A percentile compares a stretch with the other conserved stretches of the same genome.
These are phyloP conservation scores for Temnothorax unifasciatus DNA, from an alignment of 2,888 invertebrate species.

Conservation along the genomic window DNA sequence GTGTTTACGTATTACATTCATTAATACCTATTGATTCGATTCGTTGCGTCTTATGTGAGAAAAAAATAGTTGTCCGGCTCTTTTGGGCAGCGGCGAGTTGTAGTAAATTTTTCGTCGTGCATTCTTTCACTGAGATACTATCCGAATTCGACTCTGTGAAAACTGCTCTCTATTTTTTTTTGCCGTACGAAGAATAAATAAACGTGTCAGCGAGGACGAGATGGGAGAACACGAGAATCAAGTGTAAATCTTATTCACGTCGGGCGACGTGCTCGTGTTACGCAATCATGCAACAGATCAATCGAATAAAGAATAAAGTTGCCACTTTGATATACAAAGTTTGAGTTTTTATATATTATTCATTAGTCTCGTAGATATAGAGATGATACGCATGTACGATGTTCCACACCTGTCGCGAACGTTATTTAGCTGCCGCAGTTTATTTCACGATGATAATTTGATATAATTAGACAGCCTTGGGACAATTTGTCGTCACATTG, in stretches of 20 bases:
- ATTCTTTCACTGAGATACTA: conserved; percentile 58
- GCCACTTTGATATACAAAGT: conserved; percentile 75
- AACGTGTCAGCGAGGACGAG: conserved; percentile 57
- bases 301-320: conserved; percentile 80
- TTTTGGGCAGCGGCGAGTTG: conserved; percentile 56
- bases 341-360: conserved; percentile 66
- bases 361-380: conserved; percentile 41
- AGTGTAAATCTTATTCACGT: conserved; percentile 64
- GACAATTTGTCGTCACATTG: background rate
- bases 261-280: conserved; percentile 69
- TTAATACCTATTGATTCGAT: conserved; percentile 30
- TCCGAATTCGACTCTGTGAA: conserved; percentile 44
- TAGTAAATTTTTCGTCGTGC: conserved; percentile 41
- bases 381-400: background rate
- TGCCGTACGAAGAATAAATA: conserved; percentile 60
- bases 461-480: background rate
- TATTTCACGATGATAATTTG: background rate
- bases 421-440: background rate
- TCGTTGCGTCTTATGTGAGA: background rate
- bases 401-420: background rate
- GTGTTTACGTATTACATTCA: conserved; percentile 36
- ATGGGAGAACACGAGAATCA: conserved; percentile 49
- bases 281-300: conserved; percentile 68
- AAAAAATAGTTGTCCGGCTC: conserved; percentile 56
- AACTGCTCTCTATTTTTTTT: conserved; percentile 39